Percentiles rank a stretch among this genome's conserved stretches.
These are phyloP conservation scores for Drosophila conformis DNA, from an alignment of 2,888 invertebrate species.

Conservation along the genomic window DNA sequence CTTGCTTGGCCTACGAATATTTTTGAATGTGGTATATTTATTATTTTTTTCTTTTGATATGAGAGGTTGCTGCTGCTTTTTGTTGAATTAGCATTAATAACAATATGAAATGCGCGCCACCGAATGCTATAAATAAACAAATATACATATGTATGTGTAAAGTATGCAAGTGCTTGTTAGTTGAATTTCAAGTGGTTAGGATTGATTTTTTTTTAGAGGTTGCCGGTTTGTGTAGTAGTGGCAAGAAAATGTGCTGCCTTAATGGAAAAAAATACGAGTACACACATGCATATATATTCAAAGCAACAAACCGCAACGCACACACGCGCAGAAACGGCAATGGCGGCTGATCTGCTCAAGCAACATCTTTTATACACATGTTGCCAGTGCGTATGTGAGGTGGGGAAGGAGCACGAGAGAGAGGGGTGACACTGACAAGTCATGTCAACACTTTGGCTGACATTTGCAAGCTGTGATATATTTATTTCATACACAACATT, in stretches of 20 bases:
- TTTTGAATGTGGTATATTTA: slow-evolving; percentile 49
- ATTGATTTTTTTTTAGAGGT: slow-evolving; percentile 39
- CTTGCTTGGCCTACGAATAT: slow-evolving; percentile 47
- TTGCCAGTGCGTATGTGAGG: slow-evolving; percentile 17
- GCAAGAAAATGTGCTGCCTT: slow-evolving; percentile 39
- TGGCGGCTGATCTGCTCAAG: slow-evolving; percentile 48
- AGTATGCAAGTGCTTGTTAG: slow-evolving; percentile 34
- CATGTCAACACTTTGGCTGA: slow-evolving; percentile 53
- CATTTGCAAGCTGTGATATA: neutral
- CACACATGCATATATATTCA: slow-evolving; percentile 25
- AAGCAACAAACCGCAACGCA: slow-evolving; percentile 49
- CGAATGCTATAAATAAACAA: slow-evolving; percentile 55
- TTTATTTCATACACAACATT: slow-evolving; percentile 9
- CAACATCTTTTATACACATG: slow-evolving; percentile 63
- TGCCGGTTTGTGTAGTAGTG: slow-evolving; percentile 7
- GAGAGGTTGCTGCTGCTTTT: slow-evolving; percentile 36
- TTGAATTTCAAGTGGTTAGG: slow-evolving; percentile 54
- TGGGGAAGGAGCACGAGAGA: neutral
- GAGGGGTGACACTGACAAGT: slow-evolving; percentile 40
- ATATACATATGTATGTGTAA: slow-evolving; percentile 12
- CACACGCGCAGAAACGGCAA: slow-evolving; percentile 30
- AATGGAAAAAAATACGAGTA: slow-evolving; percentile 26
- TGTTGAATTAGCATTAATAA: slow-evolving; percentile 73
- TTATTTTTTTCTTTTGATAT: slow-evolving; percentile 23
- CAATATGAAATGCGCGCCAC: slow-evolving; percentile 57